A percentile compares a stretch with the other conserved stretches of the same genome.
Evolutionary conservation across 2,113 vertebrate genomes (phyloP).

Genomic region (Sinocyclocheilus grahami): DNA sequence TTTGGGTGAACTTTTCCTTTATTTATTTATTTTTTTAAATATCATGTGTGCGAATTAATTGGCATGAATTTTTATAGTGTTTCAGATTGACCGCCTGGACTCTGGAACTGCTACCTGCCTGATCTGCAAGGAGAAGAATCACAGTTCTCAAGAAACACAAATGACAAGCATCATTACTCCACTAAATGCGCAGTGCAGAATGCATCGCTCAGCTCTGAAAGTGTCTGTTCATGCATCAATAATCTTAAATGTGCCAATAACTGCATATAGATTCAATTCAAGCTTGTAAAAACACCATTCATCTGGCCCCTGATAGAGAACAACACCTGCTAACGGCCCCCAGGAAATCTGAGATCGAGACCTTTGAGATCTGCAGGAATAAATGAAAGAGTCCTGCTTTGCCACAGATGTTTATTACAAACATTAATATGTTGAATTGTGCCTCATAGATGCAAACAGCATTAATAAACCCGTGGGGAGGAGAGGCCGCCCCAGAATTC

Average conservation of each 20-base stretch:
- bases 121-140: not conserved
- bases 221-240: conserved; percentile 5
- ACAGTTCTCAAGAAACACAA: not conserved
- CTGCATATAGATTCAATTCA: conserved; percentile 4
- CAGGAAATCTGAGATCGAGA: not conserved
- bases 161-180: not conserved
- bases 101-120: not conserved
- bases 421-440: not conserved
- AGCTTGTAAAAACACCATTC: not conserved
- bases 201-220: not conserved
- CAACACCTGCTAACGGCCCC: not conserved
- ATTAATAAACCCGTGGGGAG: conserved; percentile 56
- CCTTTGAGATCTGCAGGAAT: not conserved
- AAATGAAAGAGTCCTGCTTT: not conserved
- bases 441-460: conserved; percentile 49
- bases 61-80: not conserved
- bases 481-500: conserved; percentile 60
- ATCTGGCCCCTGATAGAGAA: not conserved
- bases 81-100: not conserved
- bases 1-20: too few species aligned
- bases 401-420: conserved; percentile 5
- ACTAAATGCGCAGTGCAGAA: not conserved
- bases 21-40: too few species aligned
- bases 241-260: not conserved
- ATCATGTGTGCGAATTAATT: not conserved